phyloP scores from a whole-genome alignment of 2,797 vertebrate species.

The Hippocampus kuda region DNA sequence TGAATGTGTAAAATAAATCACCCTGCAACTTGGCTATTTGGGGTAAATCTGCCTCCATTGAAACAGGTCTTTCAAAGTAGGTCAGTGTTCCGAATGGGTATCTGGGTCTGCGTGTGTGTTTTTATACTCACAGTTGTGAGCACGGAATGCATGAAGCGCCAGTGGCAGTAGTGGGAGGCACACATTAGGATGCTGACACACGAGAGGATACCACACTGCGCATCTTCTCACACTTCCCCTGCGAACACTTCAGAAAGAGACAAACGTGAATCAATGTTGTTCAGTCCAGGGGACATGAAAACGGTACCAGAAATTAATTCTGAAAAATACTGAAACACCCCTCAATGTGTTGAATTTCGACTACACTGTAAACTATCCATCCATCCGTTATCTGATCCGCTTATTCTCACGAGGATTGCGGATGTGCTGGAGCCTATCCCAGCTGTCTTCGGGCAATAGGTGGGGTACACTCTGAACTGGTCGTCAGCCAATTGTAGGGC shows the following conservation, averaged over 20 bases:
- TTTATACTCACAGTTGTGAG: constrained; percentile 4
- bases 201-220: not conserved
- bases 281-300: not conserved
- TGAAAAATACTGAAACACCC: too few species aligned
- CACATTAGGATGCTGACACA: not conserved
- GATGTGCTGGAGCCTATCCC: too few species aligned
- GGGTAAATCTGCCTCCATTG: not conserved
- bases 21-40: not conserved
- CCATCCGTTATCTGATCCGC: too few species aligned
- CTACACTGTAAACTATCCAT: too few species aligned
- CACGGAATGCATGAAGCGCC: not conserved
- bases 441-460: too few species aligned
- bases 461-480: too few species aligned
- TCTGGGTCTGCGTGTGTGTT: not conserved
- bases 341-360: too few species aligned
- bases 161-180: constrained; percentile 1
- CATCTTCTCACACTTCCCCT: not conserved
- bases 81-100: constrained; percentile 3
- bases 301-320: too few species aligned
- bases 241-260: not conserved
- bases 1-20: too few species aligned
- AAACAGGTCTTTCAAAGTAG: constrained; percentile 2
- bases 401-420: too few species aligned
- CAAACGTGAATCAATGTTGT: not conserved
- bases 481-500: too few species aligned